Conservation (phyloP, 2,888 invertebrate species). For the Eilema sororculum region DNA sequence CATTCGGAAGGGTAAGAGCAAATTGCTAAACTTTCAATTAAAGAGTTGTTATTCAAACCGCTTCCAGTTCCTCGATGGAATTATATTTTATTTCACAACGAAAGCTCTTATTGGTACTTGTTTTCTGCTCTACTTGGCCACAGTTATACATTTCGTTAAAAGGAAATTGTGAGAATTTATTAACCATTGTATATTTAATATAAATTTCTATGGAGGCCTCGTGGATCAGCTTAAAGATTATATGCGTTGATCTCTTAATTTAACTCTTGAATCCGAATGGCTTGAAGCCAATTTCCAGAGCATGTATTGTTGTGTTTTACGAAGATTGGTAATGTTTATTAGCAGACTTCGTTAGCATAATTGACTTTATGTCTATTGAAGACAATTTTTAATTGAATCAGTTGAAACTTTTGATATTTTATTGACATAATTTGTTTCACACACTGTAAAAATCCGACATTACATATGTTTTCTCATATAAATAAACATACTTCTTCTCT, state of each 20-base stretch:
- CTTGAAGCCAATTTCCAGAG: slow-evolving; percentile 13
- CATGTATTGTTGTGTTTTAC: slow-evolving; percentile 18
- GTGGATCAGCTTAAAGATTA: slow-evolving; percentile 46
- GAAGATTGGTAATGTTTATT: slow-evolving; percentile 6
- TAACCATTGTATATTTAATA: slow-evolving; percentile 67
- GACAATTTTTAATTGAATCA: background rate
- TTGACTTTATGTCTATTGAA: background rate
- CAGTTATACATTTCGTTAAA: slow-evolving; percentile 71
- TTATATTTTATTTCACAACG: slow-evolving; percentile 84
- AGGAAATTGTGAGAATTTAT: slow-evolving; percentile 69
- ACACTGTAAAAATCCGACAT: background rate
- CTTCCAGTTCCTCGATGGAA: slow-evolving; percentile 76
- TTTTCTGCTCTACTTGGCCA: slow-evolving; percentile 72
- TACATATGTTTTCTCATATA: too few species aligned
- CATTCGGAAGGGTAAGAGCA: slow-evolving; percentile 85
- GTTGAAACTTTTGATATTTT: background rate
- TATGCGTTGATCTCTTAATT: slow-evolving; percentile 50
- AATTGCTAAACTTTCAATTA: slow-evolving; percentile 88
- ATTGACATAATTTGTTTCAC: background rate
- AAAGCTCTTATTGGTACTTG: slow-evolving; percentile 78
- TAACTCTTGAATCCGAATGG: slow-evolving; percentile 25
- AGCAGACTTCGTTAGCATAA: background rate
- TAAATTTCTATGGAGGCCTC: slow-evolving; percentile 52
- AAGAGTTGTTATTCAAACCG: slow-evolving; percentile 87
- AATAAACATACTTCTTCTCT: too few species aligned